These are phyloP conservation scores for Microtus richardsoni DNA, from an alignment of 2,113 vertebrate genomes.

Conservation along the genomic window DNA sequence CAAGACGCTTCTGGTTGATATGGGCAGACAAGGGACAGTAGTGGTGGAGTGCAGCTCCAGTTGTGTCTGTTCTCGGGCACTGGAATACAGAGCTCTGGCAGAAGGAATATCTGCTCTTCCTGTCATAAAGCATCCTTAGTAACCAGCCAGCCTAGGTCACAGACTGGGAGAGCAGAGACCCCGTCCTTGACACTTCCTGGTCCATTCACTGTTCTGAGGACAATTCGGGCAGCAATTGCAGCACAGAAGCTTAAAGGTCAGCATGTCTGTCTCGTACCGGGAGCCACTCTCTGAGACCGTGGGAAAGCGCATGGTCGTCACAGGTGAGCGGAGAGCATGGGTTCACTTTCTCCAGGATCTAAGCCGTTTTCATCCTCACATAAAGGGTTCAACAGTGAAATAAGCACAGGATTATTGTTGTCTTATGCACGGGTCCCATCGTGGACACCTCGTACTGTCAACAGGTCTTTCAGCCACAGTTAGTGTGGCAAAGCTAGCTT, in stretches of 20 bases:
- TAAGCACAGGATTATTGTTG: background rate
- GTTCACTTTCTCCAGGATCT: background rate
- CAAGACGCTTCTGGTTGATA: background rate
- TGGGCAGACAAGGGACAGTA: background rate
- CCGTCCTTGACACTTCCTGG: background rate
- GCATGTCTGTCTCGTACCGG: background rate
- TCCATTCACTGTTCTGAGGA: background rate
- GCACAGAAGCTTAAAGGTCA: background rate
- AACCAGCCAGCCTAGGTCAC: background rate
- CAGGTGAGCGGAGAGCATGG: background rate
- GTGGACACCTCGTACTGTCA: background rate
- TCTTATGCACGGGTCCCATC: background rate
- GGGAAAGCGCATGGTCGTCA: slow-evolving; percentile 63
- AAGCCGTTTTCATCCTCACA: background rate
- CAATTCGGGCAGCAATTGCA: background rate
- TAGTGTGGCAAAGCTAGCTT: background rate
- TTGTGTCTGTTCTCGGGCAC: background rate
- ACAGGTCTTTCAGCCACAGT: background rate
- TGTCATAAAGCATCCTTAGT: slow-evolving; percentile 63
- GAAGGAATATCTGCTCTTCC: background rate
- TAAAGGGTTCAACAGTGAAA: background rate
- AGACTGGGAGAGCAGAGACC: background rate
- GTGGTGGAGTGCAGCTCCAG: rapidly evolving
- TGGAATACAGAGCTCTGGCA: background rate
- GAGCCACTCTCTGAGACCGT: background rate